Base-by-base conservation (phyloP, 2,113 vertebrate species). In the Larimichthys polyactis region DNA sequence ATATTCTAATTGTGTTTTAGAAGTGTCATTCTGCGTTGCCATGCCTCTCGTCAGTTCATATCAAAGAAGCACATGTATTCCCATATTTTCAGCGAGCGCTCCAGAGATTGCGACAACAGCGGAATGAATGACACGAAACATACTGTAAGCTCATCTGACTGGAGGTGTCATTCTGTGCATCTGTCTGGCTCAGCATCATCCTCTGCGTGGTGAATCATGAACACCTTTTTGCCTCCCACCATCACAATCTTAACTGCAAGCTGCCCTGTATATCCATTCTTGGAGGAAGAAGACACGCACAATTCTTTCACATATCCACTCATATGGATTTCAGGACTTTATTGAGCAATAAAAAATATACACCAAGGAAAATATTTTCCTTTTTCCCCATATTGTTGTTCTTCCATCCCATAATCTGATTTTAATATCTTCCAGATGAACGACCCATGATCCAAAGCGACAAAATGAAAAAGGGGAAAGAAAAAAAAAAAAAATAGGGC, bases 331-430 rank as follows among this genome's bases (percentile, higher is more conserved):
- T 95, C 96, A 90, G 86, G 94, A 97, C 93, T 99, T 98, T 96
- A 98, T 96, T 97, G 93, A 97, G 94, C 95, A 96, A 96, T 96
- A 95, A 97, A 97, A 99, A 99, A 97, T 96, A 97, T 96, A 97
- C 96, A 98, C 94, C 96, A 96, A 95, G 96, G 96, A 97, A 97
- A 97, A 96, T 94, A 96, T 94, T 91, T 93, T 93, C 89, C 94
- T 94, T 95, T 91, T 93, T 86, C 75, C 85, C 87, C 84, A 89
- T 87, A 91, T 83, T 87, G 86, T 89, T 91, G 75, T 94, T 94
- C 90, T 92, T 93, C 90, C 83, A 78, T 86, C 85, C 94, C 82
- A 94, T 96, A 96, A 96, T 95, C 91, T 67, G 82, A 90, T 91
- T 91, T 94, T 90, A 58, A 90, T 94, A 93, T 40, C 93, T 95